phyloP scores from a whole-genome alignment of 2,113 vertebrate species.

The Coracopsis vasa region DNA sequence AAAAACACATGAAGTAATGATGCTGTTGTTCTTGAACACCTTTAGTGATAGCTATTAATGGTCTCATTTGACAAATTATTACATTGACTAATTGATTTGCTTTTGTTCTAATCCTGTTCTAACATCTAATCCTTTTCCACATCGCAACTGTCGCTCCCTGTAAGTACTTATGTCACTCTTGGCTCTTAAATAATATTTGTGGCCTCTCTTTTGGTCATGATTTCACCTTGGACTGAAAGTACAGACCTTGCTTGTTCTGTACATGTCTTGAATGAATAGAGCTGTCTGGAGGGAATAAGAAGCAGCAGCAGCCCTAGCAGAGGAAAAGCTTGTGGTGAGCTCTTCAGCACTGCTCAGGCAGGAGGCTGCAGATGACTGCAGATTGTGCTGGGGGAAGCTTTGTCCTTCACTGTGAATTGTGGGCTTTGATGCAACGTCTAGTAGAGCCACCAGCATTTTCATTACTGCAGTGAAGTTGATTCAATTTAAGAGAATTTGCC shows the following conservation, averaged over 20 bases:
- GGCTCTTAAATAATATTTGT: not conserved
- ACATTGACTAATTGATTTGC: constrained; percentile 14
- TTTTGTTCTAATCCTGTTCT: not conserved
- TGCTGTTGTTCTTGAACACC: not conserved
- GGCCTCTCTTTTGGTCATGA: not conserved
- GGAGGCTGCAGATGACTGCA: not conserved
- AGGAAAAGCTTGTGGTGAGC: not conserved
- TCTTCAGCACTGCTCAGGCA: fast-evolving
- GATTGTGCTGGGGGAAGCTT: not conserved
- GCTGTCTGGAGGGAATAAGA: not conserved
- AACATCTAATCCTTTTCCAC: not conserved
- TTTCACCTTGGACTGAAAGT: constrained; percentile 14
- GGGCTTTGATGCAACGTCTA: not conserved
- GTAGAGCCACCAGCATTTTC: not conserved
- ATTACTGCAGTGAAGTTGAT: not conserved
- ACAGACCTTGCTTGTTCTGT: not conserved
- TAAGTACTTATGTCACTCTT: constrained; percentile 9
- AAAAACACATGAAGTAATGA: constrained; percentile 25
- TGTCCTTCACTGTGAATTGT: not conserved
- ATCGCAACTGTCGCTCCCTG: not conserved
- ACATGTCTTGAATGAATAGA: not conserved
- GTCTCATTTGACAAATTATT: constrained; percentile 32
- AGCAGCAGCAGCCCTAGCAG: not conserved
- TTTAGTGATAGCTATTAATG: not conserved
- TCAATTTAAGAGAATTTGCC: not conserved